A percentile compares a stretch with the other conserved stretches of the same genome.
phyloP scores from a whole-genome alignment of 2,888 invertebrate genomes.

The Creontiades dilutus region DNA sequence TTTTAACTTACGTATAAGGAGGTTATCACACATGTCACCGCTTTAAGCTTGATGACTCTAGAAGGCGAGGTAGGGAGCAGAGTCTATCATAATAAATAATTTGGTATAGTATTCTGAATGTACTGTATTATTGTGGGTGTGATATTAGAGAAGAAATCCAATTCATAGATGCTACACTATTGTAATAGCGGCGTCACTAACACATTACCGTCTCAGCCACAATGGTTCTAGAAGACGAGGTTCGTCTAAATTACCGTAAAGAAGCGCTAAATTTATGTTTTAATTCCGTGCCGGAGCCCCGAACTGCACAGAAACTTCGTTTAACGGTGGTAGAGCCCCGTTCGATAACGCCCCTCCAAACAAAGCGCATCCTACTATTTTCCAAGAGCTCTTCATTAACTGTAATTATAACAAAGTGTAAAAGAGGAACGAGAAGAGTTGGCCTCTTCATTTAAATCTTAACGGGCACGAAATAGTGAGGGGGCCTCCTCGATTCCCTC shows the following conservation, averaged over 20 bases:
- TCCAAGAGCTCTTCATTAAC: constrained; percentile 69
- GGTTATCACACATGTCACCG: too few relatives aligned
- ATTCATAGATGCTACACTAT: too few relatives aligned
- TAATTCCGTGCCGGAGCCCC: not conserved
- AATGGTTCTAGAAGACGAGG: not conserved
- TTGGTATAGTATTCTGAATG: too few relatives aligned
- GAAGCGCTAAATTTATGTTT: not conserved
- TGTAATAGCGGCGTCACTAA: not conserved
- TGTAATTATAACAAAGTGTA: constrained; percentile 69
- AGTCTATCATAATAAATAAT: too few relatives aligned
- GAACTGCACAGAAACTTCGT: not conserved
- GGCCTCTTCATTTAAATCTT: constrained; percentile 60
- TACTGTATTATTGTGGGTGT: too few relatives aligned
- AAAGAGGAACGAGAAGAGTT: constrained; percentile 44
- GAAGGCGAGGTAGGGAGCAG: too few relatives aligned
- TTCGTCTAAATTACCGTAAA: not conserved
- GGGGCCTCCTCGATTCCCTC: constrained; percentile 8
- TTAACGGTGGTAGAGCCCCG: not conserved
- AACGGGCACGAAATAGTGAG: constrained; percentile 41
- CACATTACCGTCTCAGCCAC: not conserved
- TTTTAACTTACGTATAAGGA: too few relatives aligned
- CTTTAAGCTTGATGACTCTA: too few relatives aligned
- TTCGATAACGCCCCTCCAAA: constrained; percentile 47
- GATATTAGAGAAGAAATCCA: too few relatives aligned
- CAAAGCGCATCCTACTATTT: constrained; percentile 56